Evolutionary conservation across 2,797 vertebrate species (phyloP), one percentile per base, ranked within the genome.

Genomic region (Liparis tanakae): DNA sequence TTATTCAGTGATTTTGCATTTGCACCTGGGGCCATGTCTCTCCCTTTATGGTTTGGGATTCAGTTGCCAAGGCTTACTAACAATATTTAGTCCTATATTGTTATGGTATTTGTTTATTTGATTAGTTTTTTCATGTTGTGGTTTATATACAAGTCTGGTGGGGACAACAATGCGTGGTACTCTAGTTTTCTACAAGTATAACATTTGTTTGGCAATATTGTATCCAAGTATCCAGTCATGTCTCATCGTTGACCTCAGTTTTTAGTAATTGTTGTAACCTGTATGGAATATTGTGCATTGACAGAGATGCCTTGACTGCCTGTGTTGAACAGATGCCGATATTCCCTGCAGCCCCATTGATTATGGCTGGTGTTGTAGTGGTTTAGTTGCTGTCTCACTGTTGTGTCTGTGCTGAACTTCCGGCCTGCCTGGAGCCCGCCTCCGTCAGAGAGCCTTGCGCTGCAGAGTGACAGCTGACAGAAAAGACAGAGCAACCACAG

Each of bases 361-460:
- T 91, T 84, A 87, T 69, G 76, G 84, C 88, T 83, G 81, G 68
- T 85, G 84, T 91, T 87, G 78, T 83, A 84, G 90, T 93, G 91
- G 93, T 91, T 89, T 88, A 92, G 91, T 80, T 88, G 85, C 87
- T 92, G 88, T 91, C 92, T 85, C 79, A 84, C 73, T 85, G 80
- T 82, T 74, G 83, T 55, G 80, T 57, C 78, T 58, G 53, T 78
- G 69, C 67, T 75, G 80, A 87, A 87, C 86, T 78, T 67, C 79
- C 10, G 72, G 71, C 83, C 85, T 76, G 84, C 81, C 85, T 84
- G 65, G 65, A 79, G 48, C 61, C 74, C 30, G 46, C 76, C 77
- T 85, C 79, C 83, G 80, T 88, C 83, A 76, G 58, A 83, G 72
- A 79, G 73, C 76, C 77, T 37, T 66, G 66, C 78, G 68, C 70